Evolutionary conservation across 2,797 vertebrate species (phyloP).

Genomic region (Rhynchonycteris naso): DNA sequence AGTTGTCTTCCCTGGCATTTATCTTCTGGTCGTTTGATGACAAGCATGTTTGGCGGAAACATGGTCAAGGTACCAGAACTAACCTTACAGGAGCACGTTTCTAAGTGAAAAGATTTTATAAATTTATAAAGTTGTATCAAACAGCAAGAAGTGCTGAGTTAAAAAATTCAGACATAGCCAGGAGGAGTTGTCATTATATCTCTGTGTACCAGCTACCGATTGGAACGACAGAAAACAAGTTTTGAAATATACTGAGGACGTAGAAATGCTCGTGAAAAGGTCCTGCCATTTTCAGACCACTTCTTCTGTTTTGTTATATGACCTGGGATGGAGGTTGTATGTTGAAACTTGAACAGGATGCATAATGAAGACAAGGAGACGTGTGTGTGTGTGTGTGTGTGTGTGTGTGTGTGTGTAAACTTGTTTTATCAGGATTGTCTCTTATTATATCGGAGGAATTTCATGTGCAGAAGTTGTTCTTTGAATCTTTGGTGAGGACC

Average conservation of each 20-base stretch:
- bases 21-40: constrained; percentile 10
- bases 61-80: background rate
- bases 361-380: background rate
- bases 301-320: background rate
- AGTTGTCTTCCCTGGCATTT: background rate
- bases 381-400: background rate
- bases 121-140: background rate
- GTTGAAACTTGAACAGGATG: background rate
- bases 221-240: background rate
- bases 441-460: background rate
- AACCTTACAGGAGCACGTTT: background rate
- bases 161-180: background rate
- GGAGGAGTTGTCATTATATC: background rate
- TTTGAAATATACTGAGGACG: background rate
- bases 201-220: background rate
- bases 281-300: background rate
- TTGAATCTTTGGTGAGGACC: background rate
- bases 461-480: background rate
- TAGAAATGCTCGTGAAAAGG: background rate
- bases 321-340: background rate
- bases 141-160: background rate
- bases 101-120: constrained; percentile 27
- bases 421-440: background rate
- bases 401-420: background rate
- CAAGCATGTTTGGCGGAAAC: background rate